Evolutionary conservation across 2,888 invertebrate species (phyloP).

Genomic region (Punctoribates punctum): DNA sequence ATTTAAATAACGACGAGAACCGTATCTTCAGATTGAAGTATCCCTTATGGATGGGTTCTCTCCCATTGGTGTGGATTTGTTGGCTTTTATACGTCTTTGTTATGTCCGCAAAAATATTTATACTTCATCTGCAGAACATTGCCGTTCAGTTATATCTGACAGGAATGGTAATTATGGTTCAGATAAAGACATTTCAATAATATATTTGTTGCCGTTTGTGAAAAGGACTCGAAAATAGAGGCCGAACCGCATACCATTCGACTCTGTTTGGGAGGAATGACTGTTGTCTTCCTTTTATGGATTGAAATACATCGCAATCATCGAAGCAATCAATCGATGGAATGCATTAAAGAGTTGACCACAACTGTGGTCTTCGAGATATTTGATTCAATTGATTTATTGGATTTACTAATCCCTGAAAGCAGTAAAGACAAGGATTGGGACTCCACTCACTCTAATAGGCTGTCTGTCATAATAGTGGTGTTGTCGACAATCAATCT

Average conservation of each 20-base stretch:
- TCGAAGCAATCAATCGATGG: not conserved
- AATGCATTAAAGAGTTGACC: conserved; percentile 11
- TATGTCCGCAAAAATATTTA: conserved; percentile 8
- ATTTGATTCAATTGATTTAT: conserved; percentile 29
- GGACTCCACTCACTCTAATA: not conserved
- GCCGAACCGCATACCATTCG: not conserved
- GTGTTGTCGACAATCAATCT: conserved; percentile 11
- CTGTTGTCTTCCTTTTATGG: conserved; percentile 20
- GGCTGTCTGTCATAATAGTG: not conserved
- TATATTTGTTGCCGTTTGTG: no score
- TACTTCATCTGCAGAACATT: conserved; percentile 17
- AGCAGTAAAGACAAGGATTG: not conserved
- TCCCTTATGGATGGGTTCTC: not conserved
- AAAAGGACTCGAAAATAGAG: not conserved
- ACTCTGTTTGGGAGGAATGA: not conserved
- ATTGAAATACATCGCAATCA: conserved; percentile 30
- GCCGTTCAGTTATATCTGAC: not conserved
- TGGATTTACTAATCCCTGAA: conserved; percentile 15
- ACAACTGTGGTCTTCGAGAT: conserved; percentile 23
- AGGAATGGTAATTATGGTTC: no score
- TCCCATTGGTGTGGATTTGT: conserved; percentile 18
- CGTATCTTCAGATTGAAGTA: not conserved
- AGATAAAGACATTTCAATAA: no score
- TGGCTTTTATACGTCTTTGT: conserved; percentile 14
- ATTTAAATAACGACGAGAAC: not conserved